phyloP scores from a whole-genome alignment of 2,797 vertebrate species.

The Brachyrhaphis roseni region DNA sequence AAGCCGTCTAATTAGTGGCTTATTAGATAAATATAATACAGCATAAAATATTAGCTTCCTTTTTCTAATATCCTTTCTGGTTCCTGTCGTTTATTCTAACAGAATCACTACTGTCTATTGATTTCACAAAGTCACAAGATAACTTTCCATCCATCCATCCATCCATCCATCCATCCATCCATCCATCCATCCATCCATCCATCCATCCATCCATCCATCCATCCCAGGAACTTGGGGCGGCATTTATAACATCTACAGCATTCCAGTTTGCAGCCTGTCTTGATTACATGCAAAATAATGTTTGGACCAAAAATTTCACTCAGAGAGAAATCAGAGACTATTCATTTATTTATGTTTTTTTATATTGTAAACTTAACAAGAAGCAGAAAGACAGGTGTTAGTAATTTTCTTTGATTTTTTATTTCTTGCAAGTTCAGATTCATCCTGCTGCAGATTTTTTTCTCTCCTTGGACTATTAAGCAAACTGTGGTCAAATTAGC shows the following conservation, averaged over 20 bases:
- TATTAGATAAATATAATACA: not conserved
- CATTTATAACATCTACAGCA: not conserved
- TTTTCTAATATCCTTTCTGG: not conserved
- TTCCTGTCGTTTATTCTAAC: not conserved
- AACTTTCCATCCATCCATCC: not conserved
- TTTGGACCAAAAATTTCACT: not conserved
- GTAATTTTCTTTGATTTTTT: too few relatives aligned
- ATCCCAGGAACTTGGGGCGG: not conserved
- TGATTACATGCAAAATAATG: not conserved
- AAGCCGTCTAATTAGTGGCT: not conserved
- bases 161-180: too few relatives aligned
- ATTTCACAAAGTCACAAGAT: not conserved
- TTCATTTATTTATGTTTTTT: not conserved
- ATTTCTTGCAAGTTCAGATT: not conserved
- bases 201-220: too few relatives aligned
- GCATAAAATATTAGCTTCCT: not conserved
- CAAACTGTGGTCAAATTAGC: not conserved
- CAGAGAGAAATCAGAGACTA: not conserved
- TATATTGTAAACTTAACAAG: not conserved
- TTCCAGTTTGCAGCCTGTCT: not conserved
- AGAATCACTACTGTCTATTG: not conserved
- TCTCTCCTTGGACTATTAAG: not conserved
- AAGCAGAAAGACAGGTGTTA: not conserved
- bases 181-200: too few relatives aligned
- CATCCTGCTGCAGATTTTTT: not conserved